Evolutionary conservation across 2,888 invertebrate genomes (phyloP), one percentile per base, ranked within the genome.

Genomic region (Hyposoter dolosus): DNA sequence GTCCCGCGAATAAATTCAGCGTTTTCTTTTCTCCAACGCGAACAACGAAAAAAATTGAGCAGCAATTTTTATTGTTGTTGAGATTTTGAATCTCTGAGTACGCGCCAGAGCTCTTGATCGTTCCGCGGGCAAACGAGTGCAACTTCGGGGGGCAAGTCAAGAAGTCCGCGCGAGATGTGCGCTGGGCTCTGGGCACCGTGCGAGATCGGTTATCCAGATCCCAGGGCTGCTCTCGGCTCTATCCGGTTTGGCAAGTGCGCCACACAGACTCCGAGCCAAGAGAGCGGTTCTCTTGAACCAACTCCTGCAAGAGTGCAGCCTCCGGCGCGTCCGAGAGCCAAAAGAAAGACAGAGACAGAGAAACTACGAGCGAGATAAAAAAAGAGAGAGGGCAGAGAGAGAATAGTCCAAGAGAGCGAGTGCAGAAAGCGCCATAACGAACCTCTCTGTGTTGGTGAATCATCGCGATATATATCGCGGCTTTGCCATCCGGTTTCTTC

Each of bases 221-320:
- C 86, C 88, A 82, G 85, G 85, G 87, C 86, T 85, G 85, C 82
- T 86, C 88, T 86, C 82, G 83, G 85, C 87, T 87, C 89, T 90
- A 89, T 91, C 90, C 90, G 90, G 91, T 90, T 91, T 90, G 90
- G 90, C 89, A 90, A 90, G 90, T 90, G 90, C 90, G 86, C 77
- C 85, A 77, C 82, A 69, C 79, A 60, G 72, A 80, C 50, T 50
- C 60, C 60, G 47, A 81, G 80, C 45, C 65, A 60, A 65, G 85
- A 82, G 85, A 85, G 85, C 82, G 75, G 78, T 85, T 82, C 80
- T 83, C 40, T 45, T 75, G 76, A 80, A 71, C 63, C 28, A 82
- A 85, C 85, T 80, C 72, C 40, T 60, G 66, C 43, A 50, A 40
- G 65, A 63, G 74, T 53, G 45, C 28, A 23, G 35, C 66, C 50